Evolutionary conservation across 2,888 invertebrate genomes (phyloP), one percentile per base, ranked within the genome.

Genomic region (Ennomos quercinarius): DNA sequence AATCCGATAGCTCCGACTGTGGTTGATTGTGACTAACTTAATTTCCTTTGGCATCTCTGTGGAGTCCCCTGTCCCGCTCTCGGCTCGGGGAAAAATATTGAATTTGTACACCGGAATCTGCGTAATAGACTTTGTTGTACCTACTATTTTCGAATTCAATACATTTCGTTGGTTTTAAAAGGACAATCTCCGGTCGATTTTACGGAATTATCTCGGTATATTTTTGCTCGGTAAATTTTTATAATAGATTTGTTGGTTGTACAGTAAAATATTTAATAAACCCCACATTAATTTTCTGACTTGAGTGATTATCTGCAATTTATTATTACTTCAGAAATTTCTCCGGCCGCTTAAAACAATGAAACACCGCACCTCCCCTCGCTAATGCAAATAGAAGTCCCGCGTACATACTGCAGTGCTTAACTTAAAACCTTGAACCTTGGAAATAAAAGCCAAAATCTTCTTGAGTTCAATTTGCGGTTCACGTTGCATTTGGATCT

Each of bases 371-470:
- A 61, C 68, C 61, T 63, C 63, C 60, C 64, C 53, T 47, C 52
- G 50, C 57, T 63, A 65, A 67, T 67, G 67, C 65, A 67, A 68
- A 67, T 68, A 61, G 58, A 61, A 61, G 38, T 12, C 49, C 34
- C 42, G 12, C 34, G 43, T 44, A 43, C 55, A 56, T 43, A 63
- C 56, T 50, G 46, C 55, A 38, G 38, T 27, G 10, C 11, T 40
- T 40, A 48, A 60, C 45, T 63, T 51, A 48, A 57, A 40, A 57
- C 52, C 11, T 45, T 60, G 45, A 17, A 10, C 6, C 60, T 10
- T 8, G 6, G 50, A 10, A 47, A 51, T 60, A 60, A 43, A 46
- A 42, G 46, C 39, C 42, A 55, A 10, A 60, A 42, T 50, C 41
- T 4, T 48, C 27, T 27, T 37, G 6, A 8, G n/a, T 42, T 58